phyloP scores from a whole-genome alignment of 2,113 vertebrate genomes.

The Proterorhinus semilunaris region DNA sequence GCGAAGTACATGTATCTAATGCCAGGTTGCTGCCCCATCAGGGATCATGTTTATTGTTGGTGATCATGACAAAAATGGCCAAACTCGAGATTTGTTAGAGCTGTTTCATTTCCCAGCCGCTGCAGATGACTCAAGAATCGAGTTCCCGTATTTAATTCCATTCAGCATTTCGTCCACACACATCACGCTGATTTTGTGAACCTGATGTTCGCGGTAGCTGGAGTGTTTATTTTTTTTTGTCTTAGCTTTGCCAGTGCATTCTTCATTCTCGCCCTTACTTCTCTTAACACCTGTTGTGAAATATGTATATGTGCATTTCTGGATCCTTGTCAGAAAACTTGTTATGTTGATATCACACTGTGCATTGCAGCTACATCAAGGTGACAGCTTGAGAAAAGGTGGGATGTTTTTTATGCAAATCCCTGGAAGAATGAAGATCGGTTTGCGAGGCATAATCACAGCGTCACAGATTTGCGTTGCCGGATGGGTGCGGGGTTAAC shows the following conservation, averaged over 20 bases:
- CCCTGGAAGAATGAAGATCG: constrained; percentile 30
- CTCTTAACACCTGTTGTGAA: constrained; percentile 66
- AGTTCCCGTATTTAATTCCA: not conserved
- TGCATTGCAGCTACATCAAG: constrained; percentile 59
- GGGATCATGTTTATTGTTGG: no score
- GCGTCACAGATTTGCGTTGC: constrained; percentile 17
- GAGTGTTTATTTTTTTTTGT: constrained; percentile 21
- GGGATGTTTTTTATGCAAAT: constrained; percentile 64
- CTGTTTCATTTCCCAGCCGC: not conserved
- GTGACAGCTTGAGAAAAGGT: constrained; percentile 63
- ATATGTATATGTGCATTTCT: constrained; percentile 69
- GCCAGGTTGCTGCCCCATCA: no score
- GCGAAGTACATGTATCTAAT: no score
- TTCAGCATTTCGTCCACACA: not conserved
- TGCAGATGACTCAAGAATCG: not conserved
- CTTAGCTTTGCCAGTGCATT: constrained; percentile 7
- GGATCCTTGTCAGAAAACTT: constrained; percentile 63
- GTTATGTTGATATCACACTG: constrained; percentile 70
- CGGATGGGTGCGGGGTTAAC: constrained; percentile 16
- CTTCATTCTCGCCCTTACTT: constrained; percentile 26
- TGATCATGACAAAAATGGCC: no score
- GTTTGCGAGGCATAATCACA: constrained; percentile 14
- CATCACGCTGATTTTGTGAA: constrained; percentile 13
- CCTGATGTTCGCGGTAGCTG: not conserved
- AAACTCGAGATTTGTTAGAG: no score